phyloP scores from a whole-genome alignment of 2,888 invertebrate genomes.

The Parnassius mnemosyne region DNA sequence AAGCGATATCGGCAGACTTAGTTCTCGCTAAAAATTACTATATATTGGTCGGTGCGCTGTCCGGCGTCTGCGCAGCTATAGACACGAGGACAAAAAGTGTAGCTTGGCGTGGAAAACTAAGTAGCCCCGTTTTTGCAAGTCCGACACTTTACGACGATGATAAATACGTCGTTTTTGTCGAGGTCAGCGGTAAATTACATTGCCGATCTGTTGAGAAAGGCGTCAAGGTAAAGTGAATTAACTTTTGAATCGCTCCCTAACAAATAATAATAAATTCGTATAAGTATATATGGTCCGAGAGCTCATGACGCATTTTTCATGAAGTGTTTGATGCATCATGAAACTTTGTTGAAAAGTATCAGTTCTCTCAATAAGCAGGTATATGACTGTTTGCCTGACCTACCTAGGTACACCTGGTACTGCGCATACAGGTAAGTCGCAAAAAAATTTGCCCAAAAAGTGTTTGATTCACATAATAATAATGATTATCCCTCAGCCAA shows the following conservation, averaged over 20 bases:
- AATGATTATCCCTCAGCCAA: too few relatives aligned
- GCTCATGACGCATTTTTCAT: too few relatives aligned
- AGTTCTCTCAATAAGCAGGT: too few relatives aligned
- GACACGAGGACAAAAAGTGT: constrained; percentile 73
- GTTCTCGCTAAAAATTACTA: constrained; percentile 59
- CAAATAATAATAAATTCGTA: too few relatives aligned
- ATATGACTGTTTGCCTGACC: too few relatives aligned
- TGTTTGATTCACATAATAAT: too few relatives aligned
- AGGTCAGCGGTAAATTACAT: constrained; percentile 79
- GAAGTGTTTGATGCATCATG: too few relatives aligned
- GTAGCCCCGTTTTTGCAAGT: constrained; percentile 84
- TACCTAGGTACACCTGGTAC: too few relatives aligned
- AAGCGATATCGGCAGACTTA: constrained; percentile 74
- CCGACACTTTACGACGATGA: constrained; percentile 79
- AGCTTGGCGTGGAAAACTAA: constrained; percentile 80
- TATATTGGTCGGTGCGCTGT: constrained; percentile 77
- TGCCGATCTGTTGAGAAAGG: constrained; percentile 75
- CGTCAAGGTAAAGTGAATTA: constrained; percentile 57
- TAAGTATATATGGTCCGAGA: too few relatives aligned
- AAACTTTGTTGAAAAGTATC: too few relatives aligned
- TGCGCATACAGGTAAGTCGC: too few relatives aligned
- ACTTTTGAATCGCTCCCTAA: background rate
- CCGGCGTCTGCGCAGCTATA: constrained; percentile 80
- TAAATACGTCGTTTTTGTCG: constrained; percentile 76
- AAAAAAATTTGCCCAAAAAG: too few relatives aligned